A percentile compares a stretch with the other conserved stretches of the same genome.
phyloP scores from a whole-genome alignment of 2,888 invertebrate species.

The Bombylius discolor region DNA sequence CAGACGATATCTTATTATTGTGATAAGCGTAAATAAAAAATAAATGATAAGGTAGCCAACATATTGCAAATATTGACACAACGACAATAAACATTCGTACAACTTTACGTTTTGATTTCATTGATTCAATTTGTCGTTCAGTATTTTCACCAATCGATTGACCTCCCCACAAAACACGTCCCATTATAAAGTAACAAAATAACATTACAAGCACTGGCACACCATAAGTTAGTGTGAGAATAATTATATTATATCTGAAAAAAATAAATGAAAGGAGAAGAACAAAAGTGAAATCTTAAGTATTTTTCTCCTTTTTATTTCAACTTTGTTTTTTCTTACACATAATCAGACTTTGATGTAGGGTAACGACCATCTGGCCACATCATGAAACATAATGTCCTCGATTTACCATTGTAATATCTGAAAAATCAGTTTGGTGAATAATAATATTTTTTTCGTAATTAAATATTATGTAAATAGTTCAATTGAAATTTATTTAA shows the following conservation, averaged over 20 bases:
- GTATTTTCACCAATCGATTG: conserved; percentile 77
- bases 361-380: conserved; percentile 74
- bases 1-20: conserved; percentile 51
- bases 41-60: conserved; percentile 79
- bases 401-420: conserved; percentile 47
- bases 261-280: not conserved
- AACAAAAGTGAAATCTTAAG: not conserved
- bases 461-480: too few species aligned
- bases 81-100: conserved; percentile 83
- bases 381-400: conserved; percentile 62
- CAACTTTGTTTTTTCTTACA: conserved; percentile 34
- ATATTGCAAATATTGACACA: conserved; percentile 71
- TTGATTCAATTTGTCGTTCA: conserved; percentile 68
- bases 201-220: conserved; percentile 77
- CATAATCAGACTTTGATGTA: conserved; percentile 58
- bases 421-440: conserved; percentile 29
- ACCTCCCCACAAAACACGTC: conserved; percentile 73
- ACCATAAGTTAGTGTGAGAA: conserved; percentile 71
- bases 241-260: conserved; percentile 69
- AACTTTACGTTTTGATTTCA: conserved; percentile 63
- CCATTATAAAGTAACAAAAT: conserved; percentile 73
- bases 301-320: too few species aligned
- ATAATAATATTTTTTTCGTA: too few species aligned
- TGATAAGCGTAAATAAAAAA: conserved; percentile 66
- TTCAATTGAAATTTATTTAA: too few species aligned